Percentiles rank a stretch among this genome's conserved stretches.
Evolutionary conservation across 2,888 invertebrate genomes (phyloP).

Genomic region (Dasysyrphus tricinctus): DNA sequence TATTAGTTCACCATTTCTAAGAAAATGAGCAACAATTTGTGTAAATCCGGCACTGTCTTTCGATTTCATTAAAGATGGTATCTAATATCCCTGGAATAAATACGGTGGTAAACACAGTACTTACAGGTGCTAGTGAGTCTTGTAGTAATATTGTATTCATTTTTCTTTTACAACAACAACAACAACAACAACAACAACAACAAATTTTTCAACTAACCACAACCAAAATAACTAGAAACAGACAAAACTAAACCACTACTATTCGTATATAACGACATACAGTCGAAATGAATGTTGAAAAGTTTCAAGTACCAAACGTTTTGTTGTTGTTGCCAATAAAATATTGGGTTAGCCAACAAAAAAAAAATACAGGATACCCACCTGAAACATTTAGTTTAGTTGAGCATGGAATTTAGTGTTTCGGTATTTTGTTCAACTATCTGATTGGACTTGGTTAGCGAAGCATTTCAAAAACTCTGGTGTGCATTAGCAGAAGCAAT

Average conservation of each 20-base stretch:
- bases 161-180: background rate
- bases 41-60: background rate
- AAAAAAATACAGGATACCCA: background rate
- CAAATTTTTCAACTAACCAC: background rate
- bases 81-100: background rate
- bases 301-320: constrained; percentile 29
- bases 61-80: too few relatives aligned
- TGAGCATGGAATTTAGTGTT: constrained; percentile 71
- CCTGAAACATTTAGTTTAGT: constrained; percentile 51
- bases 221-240: background rate
- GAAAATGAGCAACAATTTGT: too few relatives aligned
- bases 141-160: background rate
- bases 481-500: constrained; percentile 24
- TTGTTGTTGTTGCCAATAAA: constrained; percentile 10
- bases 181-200: background rate
- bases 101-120: background rate
- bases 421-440: constrained; percentile 58
- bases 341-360: constrained; percentile 10
- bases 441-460: constrained; percentile 68
- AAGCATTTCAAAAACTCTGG: constrained; percentile 42
- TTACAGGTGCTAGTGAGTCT: background rate
- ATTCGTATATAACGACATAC: background rate
- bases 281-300: constrained; percentile 54
- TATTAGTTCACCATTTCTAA: too few relatives aligned
- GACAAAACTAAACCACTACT: background rate